phyloP scores from a whole-genome alignment of 2,113 vertebrate species.

The Aspidoscelis tigris region DNA sequence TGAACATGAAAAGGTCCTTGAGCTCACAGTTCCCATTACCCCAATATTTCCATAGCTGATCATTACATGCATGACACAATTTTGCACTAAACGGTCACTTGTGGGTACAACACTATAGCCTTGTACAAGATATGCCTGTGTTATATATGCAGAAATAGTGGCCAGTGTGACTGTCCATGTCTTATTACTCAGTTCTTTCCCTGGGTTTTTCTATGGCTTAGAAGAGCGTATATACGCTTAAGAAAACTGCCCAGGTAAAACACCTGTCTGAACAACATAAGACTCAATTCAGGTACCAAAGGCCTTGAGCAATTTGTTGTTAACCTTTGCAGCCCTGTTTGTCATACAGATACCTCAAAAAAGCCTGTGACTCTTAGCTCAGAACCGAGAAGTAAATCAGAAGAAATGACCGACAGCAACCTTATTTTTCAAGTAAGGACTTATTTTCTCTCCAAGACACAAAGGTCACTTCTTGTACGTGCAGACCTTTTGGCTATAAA shows the following conservation, averaged over 20 bases:
- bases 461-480: background rate
- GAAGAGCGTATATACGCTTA: background rate
- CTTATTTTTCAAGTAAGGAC: slow-evolving; percentile 45
- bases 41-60: too few species aligned
- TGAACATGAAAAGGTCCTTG: too few species aligned
- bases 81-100: too few species aligned
- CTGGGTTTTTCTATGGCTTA: too few species aligned
- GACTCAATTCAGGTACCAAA: background rate
- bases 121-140: too few species aligned
- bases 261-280: background rate
- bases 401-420: slow-evolving; percentile 26
- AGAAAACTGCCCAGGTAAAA: background rate
- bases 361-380: background rate
- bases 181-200: background rate
- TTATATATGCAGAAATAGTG: too few species aligned
- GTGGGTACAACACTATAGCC: too few species aligned
- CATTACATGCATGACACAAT: too few species aligned
- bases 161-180: too few species aligned
- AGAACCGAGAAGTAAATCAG: slow-evolving; percentile 6
- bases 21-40: too few species aligned
- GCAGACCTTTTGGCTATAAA: slow-evolving; percentile 33
- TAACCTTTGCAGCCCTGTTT: background rate
- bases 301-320: background rate
- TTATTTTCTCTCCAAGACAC: slow-evolving; percentile 34
- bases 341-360: background rate